A percentile compares a stretch with the other conserved stretches of the same genome.
These are phyloP conservation scores for Hydractinia echinata DNA, from an alignment of 30 jellyfish, hydroid and myxozoan genomes.

Conservation along the genomic window DNA sequence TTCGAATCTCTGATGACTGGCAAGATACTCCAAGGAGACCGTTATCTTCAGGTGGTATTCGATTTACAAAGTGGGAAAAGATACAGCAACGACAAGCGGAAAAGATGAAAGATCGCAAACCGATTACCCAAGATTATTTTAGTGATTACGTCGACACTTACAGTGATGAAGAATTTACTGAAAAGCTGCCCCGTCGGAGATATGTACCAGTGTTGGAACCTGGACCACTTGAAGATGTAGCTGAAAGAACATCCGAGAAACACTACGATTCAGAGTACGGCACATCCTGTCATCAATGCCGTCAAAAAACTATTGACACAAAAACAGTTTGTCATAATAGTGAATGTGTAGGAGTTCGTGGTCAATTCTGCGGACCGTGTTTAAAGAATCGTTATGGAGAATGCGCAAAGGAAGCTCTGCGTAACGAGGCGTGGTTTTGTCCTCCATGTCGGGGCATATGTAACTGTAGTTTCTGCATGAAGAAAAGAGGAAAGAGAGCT, in stretches of 20 bases:
- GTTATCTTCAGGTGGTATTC: slow-evolving; percentile 23
- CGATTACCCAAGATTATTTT: background rate
- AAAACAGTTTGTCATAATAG: slow-evolving; percentile 85
- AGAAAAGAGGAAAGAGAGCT: slow-evolving; percentile 81
- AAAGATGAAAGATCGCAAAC: background rate
- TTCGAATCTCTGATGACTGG: slow-evolving; percentile 27
- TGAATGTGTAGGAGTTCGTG: slow-evolving; percentile 74
- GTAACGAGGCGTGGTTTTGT: slow-evolving; percentile 71
- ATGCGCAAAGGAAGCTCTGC: slow-evolving; percentile 79
- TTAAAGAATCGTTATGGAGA: slow-evolving; percentile 91
- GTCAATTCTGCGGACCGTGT: slow-evolving; percentile 99
- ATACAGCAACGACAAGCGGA: background rate
- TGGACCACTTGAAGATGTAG: slow-evolving; percentile 38
- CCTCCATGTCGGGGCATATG: slow-evolving; percentile 99
- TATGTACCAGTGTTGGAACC: background rate
- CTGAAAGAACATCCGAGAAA: slow-evolving; percentile 72
- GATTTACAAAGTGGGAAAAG: slow-evolving; percentile 11
- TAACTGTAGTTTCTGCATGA: slow-evolving; percentile 94
- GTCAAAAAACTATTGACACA: slow-evolving; percentile 92
- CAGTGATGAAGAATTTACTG: background rate
- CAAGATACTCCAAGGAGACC: slow-evolving; percentile 35
- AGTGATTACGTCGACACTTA: slow-evolving; percentile 5
- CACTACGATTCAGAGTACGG: slow-evolving; percentile 67
- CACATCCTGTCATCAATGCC: slow-evolving; percentile 90
- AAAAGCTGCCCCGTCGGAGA: background rate